Base-by-base conservation (phyloP, 2,797 vertebrate genomes). In the Sarcophilus harrisii region DNA sequence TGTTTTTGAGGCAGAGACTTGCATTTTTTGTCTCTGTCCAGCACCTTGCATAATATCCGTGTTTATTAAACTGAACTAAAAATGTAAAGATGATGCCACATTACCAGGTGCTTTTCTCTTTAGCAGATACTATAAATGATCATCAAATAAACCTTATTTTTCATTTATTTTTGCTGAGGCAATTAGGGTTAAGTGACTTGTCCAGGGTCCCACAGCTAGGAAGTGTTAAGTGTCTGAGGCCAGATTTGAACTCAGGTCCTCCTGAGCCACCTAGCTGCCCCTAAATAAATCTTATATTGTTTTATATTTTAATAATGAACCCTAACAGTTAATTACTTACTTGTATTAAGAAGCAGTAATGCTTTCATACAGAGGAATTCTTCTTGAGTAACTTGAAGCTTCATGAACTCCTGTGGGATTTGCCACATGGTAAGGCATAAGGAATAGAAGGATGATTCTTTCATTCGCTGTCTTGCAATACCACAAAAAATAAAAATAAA, bases 351-450 rank as follows among this genome's bases (percentile, higher is more conserved):
- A 59, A 99, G 99, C 90, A 99, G 98, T 96, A 99, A 98, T 91
- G 99, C 99, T 98, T 99, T 99, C 99, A 99, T 99, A 98, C 99
- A 99, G 18, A 99, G 99, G 96, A 99, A 99, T 97, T 99, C 99
- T 97, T 99, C 99, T 0, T 99, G 99, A 97, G 98, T 99, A 90
- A 99, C 99, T 98, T 99, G 99, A 91, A 99, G 99, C 97, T 99
- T 99, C 57, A 99, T 98, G 97, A 99, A 99, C 98, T 99, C 99
- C 98, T 99, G 99, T 30, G 99, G 99, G 97, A 99, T 99, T 87
- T 99, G 99, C 99, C 99, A 99, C 99, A 99, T 99, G 11, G 99
- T 99, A 90, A 99, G 98, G 98, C 99, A 99, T 96, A 99, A 98
- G 57, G 99, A 99, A 95, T 99, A 99, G 98, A 99, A 99, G 0